Evolutionary conservation across 2,797 vertebrate species (phyloP), one percentile per base, ranked within the genome.

Genomic region (Crenichthys baileyi): DNA sequence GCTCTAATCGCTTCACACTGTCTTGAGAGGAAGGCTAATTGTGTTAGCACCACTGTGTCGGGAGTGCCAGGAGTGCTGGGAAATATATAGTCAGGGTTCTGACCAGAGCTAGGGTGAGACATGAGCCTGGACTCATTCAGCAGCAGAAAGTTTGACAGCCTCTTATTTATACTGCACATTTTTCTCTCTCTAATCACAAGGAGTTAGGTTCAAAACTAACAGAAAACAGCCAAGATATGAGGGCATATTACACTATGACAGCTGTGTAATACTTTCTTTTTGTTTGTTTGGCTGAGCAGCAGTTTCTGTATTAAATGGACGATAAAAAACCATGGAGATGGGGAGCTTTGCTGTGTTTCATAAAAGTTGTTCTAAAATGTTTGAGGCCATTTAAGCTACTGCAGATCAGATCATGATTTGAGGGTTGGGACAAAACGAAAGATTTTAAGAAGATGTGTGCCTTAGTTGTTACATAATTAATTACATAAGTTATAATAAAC

Each of bases 1-100:
- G 31, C 81, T 90, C 89, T 93, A 90, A 91, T 92, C 76, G n/a
- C 4, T 79, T 93, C 89, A 88, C 83, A 73, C 55, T 87, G 87
- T 89, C 85, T 85, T 55, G 76, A 87, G 88, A 77, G 83, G 80
- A 73, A 67, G 79, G 75, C 78, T 89, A 81, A 91, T 85, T 91
- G 88, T 70, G 83, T 92, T 89, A 87, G 22, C 77, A 58, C 72
- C 39, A 79, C 46, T 80, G 82, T 89, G 83, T 87, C 79, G 85
- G 72, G 73, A 78, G 85, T 24, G 83, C 78, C 73, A 68, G 55
- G 81, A 72, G 79, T 11, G 31, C 31, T 85, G 72, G 68, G 78
- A 75, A 88, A 79, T 73, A 76, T 80, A 79, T 73, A 84, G 84
- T 74, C 65, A 72, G 71, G 55, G 67, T 70, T 82, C 70, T 87